Conservation (phyloP, 2,888 invertebrate species). For the Ganaspis brasiliensis region DNA sequence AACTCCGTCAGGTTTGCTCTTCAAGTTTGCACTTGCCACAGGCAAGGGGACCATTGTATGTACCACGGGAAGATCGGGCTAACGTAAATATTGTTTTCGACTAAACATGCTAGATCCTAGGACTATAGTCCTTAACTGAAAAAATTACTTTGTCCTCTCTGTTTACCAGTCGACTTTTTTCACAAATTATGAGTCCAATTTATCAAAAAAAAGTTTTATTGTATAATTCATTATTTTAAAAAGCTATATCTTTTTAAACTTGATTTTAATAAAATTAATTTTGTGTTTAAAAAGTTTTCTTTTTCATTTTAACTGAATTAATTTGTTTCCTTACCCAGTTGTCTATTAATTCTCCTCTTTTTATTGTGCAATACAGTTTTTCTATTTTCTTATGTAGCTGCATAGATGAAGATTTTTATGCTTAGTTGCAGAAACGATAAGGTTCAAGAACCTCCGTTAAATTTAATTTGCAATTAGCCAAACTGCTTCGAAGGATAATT, state of each 20-base stretch:
- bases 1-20: constrained; percentile 25
- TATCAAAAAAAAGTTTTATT: no score
- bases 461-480: constrained; percentile 21
- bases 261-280: background rate
- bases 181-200: background rate
- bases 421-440: background rate
- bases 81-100: constrained; percentile 54
- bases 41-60: constrained; percentile 32
- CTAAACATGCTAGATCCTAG: constrained; percentile 37
- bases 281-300: no score
- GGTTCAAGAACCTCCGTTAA: background rate
- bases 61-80: constrained; percentile 46
- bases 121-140: background rate
- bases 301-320: no score
- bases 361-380: background rate
- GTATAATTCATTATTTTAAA: no score
- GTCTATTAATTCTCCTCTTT: background rate
- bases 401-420: background rate
- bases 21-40: constrained; percentile 28
- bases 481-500: constrained; percentile 23
- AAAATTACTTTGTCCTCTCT: background rate
- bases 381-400: background rate
- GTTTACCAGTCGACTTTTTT: no score
- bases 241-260: no score
- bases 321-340: no score